phyloP scores from a whole-genome alignment of 2,113 vertebrate species.

The Triplophysa rosa region DNA sequence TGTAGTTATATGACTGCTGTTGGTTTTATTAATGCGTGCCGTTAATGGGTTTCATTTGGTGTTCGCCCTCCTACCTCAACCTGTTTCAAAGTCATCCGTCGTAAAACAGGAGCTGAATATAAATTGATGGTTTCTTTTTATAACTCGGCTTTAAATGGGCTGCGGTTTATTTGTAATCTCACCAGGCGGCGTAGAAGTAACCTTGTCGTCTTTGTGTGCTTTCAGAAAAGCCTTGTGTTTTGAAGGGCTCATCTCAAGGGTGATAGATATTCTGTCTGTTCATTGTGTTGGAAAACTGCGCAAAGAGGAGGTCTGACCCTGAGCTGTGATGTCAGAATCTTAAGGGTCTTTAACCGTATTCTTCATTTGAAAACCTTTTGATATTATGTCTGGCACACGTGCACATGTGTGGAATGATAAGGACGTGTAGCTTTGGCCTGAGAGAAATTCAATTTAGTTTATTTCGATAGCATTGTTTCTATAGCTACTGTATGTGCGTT shows the following conservation, averaged over 20 bases:
- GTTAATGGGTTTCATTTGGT: conserved; percentile 5
- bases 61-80: neutral
- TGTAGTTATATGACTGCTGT: neutral
- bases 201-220: conserved; percentile 19
- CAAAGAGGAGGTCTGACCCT: conserved; percentile 39
- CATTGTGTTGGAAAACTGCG: conserved; percentile 37
- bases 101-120: conserved; percentile 14
- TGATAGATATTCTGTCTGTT: conserved; percentile 49
- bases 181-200: conserved; percentile 31
- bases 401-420: conserved; percentile 1
- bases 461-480: no score
- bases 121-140: conserved; percentile 18
- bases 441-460: neutral
- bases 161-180: conserved; percentile 15
- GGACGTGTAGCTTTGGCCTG: conserved; percentile 1
- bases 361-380: conserved; percentile 30
- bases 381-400: neutral
- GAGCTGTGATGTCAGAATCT: conserved; percentile 46
- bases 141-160: conserved; percentile 2
- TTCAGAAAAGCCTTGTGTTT: conserved; percentile 41
- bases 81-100: neutral
- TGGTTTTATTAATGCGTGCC: neutral
- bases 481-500: no score
- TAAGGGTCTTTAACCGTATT: conserved; percentile 27
- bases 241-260: conserved; percentile 47